Percentiles rank a stretch among this genome's conserved stretches.
Conservation (phyloP, 1,140 invertebrate species). For the Drosophila novamexicana region DNA sequence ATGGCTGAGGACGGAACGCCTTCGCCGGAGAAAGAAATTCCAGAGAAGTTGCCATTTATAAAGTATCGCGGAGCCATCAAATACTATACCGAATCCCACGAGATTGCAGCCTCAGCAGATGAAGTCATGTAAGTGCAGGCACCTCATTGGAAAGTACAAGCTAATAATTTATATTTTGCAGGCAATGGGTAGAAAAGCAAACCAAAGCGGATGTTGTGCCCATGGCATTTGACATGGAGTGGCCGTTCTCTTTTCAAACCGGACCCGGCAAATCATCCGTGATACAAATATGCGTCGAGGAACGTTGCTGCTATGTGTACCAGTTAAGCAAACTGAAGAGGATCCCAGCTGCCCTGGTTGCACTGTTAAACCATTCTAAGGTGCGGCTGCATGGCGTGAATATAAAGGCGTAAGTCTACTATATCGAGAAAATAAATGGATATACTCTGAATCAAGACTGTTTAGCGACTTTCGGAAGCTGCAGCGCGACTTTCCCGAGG, state of each 20-base stretch:
- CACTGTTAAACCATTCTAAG: constrained; percentile 86
- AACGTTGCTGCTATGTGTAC: constrained; percentile 86
- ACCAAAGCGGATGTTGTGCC: constrained; percentile 79
- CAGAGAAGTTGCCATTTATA: constrained; percentile 80
- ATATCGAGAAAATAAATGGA: neutral
- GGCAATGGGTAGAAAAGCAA: constrained; percentile 85
- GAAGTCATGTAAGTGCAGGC: constrained; percentile 85
- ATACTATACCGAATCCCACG: constrained; percentile 85
- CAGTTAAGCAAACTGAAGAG: constrained; percentile 86
- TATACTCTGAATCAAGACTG: neutral
- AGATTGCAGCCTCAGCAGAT: constrained; percentile 85
- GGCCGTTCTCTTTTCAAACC: constrained; percentile 87
- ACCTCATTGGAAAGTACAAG: neutral
- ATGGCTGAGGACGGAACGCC: constrained; percentile 65
- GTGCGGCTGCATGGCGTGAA: constrained; percentile 87
- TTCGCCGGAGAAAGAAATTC: constrained; percentile 58
- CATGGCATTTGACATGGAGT: constrained; percentile 88
- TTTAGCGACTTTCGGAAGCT: constrained; percentile 88
- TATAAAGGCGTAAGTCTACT: constrained; percentile 86
- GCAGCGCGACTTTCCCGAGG: constrained; percentile 87
- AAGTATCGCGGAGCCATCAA: constrained; percentile 85
- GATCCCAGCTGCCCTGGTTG: constrained; percentile 86
- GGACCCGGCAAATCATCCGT: constrained; percentile 87
- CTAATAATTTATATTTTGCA: constrained; percentile 35
- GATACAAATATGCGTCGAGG: constrained; percentile 86